These are phyloP conservation scores for Calyptomena viridis DNA, from an alignment of 2,113 vertebrate genomes.

Conservation along the genomic window DNA sequence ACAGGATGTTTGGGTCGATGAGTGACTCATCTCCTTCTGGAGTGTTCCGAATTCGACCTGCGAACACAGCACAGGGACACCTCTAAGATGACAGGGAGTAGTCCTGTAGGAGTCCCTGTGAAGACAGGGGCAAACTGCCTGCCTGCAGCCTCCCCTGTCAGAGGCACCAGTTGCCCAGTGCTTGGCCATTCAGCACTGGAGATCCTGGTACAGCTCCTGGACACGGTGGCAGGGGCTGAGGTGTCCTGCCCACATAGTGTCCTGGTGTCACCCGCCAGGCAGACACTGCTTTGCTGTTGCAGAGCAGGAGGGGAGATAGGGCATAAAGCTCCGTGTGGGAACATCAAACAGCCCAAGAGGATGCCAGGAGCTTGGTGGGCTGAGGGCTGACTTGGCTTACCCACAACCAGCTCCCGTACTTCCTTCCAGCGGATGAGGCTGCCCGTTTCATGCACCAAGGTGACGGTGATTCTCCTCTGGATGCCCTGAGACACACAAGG, in stretches of 20 bases:
- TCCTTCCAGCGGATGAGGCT: conserved; percentile 93
- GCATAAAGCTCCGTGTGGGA: neutral
- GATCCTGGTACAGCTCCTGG: neutral
- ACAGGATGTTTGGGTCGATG: conserved; percentile 94
- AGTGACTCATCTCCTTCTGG: conserved; percentile 91
- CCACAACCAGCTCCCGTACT: conserved; percentile 94
- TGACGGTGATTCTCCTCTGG: conserved; percentile 92
- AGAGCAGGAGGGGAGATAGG: neutral
- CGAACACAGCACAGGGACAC: neutral
- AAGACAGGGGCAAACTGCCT: neutral
- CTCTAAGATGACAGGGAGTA: neutral
- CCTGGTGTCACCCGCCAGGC: neutral
- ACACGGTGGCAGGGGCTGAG: rapidly evolving
- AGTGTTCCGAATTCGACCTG: conserved; percentile 93
- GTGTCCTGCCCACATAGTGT: rapidly evolving
- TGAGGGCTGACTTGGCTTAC: conserved; percentile 70
- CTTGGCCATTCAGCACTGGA: neutral
- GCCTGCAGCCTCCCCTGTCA: neutral
- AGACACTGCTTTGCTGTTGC: neutral
- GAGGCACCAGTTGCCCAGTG: neutral
- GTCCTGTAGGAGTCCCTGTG: rapidly evolving
- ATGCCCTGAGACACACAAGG: conserved; percentile 80
- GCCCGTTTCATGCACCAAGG: conserved; percentile 91
- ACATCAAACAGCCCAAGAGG: neutral
- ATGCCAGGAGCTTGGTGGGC: neutral